Evolutionary conservation across 37 sponge, comb jelly and placozoan species (phyloP).

Genomic region (Cladorhizidae sp.): DNA sequence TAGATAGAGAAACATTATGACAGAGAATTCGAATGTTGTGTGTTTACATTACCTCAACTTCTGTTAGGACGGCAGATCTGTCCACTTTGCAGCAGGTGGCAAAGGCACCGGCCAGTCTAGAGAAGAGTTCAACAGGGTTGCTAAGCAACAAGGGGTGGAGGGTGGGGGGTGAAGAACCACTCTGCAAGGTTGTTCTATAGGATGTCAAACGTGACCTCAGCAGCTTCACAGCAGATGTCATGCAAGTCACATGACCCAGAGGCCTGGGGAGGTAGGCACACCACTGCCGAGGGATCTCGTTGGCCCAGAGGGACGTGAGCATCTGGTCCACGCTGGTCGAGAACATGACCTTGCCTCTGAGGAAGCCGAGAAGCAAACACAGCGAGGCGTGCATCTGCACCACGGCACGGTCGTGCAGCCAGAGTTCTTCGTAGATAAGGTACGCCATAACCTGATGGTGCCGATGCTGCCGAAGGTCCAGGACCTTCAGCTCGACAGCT

Average conservation of each 20-base stretch:
- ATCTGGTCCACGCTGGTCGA: background rate
- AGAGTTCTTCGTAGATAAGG: slow-evolving; percentile 26
- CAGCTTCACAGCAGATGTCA: slow-evolving; percentile 27
- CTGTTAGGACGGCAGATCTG: background rate
- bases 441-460: background rate
- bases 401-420: background rate
- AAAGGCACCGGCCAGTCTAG: background rate
- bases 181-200: slow-evolving; percentile 2
- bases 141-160: slow-evolving; percentile 15
- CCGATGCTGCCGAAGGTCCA: background rate
- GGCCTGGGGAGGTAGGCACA: background rate
- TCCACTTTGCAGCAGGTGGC: background rate
- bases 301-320: background rate
- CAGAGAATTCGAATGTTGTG: too few relatives aligned
- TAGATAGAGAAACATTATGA: too few relatives aligned
- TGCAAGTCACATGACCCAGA: background rate
- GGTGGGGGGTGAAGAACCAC: background rate
- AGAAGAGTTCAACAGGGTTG: slow-evolving; percentile 25
- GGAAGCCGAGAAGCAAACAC: background rate
- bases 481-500: background rate
- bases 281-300: slow-evolving; percentile 14
- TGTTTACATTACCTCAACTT: slow-evolving; percentile 6
- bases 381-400: slow-evolving; percentile 24
- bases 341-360: background rate
- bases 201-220: slow-evolving; percentile 9